Percentiles rank a stretch among this genome's conserved stretches.
phyloP scores from a whole-genome alignment of 1,140 invertebrate genomes.

The Dufourea novaeangliae region DNA sequence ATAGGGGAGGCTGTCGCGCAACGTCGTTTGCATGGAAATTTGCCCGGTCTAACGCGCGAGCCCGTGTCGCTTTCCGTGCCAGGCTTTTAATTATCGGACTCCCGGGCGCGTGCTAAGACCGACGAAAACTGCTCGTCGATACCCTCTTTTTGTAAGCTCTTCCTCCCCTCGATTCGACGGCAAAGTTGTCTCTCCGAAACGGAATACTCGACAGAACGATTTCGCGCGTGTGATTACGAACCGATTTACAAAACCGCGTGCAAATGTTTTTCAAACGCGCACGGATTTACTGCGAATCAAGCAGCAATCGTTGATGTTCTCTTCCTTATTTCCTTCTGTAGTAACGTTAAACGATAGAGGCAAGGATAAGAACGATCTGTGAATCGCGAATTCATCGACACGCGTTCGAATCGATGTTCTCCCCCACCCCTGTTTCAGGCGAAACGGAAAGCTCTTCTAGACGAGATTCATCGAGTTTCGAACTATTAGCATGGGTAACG shows the following conservation, averaged over 20 bases:
- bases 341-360: too few species aligned
- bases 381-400: too few species aligned
- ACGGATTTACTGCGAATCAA: too few species aligned
- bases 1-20: constrained; percentile 29
- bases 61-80: neutral
- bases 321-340: too few species aligned
- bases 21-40: constrained; percentile 52
- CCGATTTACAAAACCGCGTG: too few species aligned
- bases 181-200: neutral
- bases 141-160: constrained; percentile 38
- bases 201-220: neutral
- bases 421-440: too few species aligned
- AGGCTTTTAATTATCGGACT: constrained; percentile 22
- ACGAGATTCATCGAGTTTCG: constrained; percentile 2
- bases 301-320: too few species aligned
- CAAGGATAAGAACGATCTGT: too few species aligned
- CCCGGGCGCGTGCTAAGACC: neutral
- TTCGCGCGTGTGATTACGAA: too few species aligned
- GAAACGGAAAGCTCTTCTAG: neutral
- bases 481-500: constrained; percentile 10
- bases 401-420: too few species aligned
- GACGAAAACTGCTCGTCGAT: constrained; percentile 26
- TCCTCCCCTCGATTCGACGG: constrained; percentile 9
- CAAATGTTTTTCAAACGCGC: too few species aligned
- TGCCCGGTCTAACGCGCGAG: constrained; percentile 3